A percentile compares a stretch with the other conserved stretches of the same genome.
Evolutionary conservation across 2,888 invertebrate species (phyloP).

Genomic region (Pandemis heparana): DNA sequence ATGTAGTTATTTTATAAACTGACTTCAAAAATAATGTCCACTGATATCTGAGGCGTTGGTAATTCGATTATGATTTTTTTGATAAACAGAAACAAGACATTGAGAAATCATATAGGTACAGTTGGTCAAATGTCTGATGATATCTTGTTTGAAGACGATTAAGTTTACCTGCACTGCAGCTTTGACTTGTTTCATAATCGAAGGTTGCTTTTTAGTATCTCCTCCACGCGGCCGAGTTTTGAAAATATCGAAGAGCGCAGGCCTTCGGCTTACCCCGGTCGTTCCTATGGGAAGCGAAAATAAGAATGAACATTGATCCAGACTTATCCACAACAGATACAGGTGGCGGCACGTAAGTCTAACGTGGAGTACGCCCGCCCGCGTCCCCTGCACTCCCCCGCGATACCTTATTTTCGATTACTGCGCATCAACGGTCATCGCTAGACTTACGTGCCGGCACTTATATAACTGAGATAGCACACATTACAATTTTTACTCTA

Average conservation of each 20-base stretch:
- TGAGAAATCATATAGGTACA: neutral
- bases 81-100: no score
- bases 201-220: slow-evolving; percentile 72
- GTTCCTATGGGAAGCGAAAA: slow-evolving; percentile 74
- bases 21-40: no score
- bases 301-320: neutral
- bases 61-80: no score
- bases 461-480: no score
- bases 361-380: no score
- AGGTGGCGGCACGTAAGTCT: no score
- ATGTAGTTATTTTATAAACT: neutral
- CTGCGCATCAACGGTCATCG: no score
- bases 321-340: no score
- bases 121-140: neutral
- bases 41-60: no score
- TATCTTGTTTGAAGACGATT: neutral
- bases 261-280: slow-evolving; percentile 89
- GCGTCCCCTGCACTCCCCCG: no score
- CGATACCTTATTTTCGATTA: no score
- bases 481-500: neutral
- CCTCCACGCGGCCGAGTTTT: slow-evolving; percentile 78
- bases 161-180: slow-evolving; percentile 90
- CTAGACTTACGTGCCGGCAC: no score
- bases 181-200: slow-evolving; percentile 94
- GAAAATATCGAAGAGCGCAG: slow-evolving; percentile 93